A percentile compares a stretch with the other conserved stretches of the same genome.
Conservation (phyloP, 2,797 vertebrate genomes). For the Galago senegalensis region DNA sequence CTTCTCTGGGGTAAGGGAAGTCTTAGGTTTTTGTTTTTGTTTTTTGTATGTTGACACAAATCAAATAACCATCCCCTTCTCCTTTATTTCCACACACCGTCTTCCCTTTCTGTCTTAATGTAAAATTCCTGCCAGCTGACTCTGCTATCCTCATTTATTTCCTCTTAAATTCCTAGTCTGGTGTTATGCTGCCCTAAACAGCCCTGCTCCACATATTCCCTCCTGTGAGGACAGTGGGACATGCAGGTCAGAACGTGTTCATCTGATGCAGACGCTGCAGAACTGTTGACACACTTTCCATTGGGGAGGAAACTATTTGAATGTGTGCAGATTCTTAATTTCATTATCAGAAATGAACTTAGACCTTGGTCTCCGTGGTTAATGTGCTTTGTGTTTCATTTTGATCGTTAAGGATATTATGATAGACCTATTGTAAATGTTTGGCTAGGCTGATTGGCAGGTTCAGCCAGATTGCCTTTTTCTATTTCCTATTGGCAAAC, state of each 20-base stretch:
- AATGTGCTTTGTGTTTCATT: constrained; percentile 57
- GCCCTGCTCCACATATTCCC: background rate
- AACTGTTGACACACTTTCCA: constrained; percentile 22
- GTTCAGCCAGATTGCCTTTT: constrained; percentile 59
- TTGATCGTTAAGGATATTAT: constrained; percentile 56
- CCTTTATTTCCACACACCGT: background rate
- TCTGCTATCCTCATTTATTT: background rate
- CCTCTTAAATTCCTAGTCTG: constrained; percentile 34
- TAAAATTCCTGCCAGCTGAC: constrained; percentile 21
- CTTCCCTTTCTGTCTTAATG: background rate
- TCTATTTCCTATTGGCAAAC: constrained; percentile 56
- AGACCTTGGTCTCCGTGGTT: constrained; percentile 56
- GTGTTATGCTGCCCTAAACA: background rate
- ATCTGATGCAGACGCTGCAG: constrained; percentile 21
- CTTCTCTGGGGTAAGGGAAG: background rate
- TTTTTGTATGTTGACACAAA: background rate
- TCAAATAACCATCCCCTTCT: background rate
- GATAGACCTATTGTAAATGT: constrained; percentile 33
- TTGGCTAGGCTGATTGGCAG: constrained; percentile 59
- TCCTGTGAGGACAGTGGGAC: background rate
- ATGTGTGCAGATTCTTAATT: constrained; percentile 62
- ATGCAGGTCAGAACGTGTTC: constrained; percentile 41
- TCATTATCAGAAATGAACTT: constrained; percentile 30
- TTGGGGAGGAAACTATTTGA: constrained; percentile 37
- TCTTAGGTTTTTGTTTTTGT: background rate